These are phyloP conservation scores for Caenorhabditis drosophilae DNA, from an alignment of 2,888 invertebrate species.

Conservation along the genomic window DNA sequence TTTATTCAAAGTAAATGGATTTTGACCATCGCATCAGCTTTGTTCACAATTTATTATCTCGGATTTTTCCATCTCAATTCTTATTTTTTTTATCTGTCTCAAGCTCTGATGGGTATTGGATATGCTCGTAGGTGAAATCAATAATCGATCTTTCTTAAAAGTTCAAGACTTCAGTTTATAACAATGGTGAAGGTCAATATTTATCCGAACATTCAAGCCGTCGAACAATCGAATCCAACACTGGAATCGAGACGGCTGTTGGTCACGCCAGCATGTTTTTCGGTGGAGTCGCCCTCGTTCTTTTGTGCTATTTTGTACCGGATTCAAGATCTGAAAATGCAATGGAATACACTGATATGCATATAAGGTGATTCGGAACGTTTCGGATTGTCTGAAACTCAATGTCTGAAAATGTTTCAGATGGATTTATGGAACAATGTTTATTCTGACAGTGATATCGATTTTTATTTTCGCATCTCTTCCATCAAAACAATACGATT, in stretches of 20 bases:
- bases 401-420: slow-evolving; percentile 8
- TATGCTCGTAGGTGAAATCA: slow-evolving; percentile 37
- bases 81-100: slow-evolving; percentile 46
- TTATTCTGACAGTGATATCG: slow-evolving; percentile 42
- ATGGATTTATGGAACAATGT: slow-evolving; percentile 44
- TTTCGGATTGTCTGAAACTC: too few relatives aligned
- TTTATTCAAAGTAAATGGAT: slow-evolving; percentile 44
- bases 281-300: slow-evolving; percentile 46
- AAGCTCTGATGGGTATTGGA: slow-evolving; percentile 46
- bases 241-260: slow-evolving; percentile 48
- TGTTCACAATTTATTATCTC: slow-evolving; percentile 44
- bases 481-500: slow-evolving; percentile 49
- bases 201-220: slow-evolving; percentile 47
- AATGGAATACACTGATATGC: slow-evolving; percentile 33
- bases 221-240: slow-evolving; percentile 48
- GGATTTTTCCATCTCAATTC: slow-evolving; percentile 44
- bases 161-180: slow-evolving; percentile 28
- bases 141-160: too few relatives aligned
- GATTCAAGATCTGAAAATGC: slow-evolving; percentile 13
- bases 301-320: slow-evolving; percentile 31
- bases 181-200: slow-evolving; percentile 49
- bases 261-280: slow-evolving; percentile 49
- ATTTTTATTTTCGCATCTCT: slow-evolving; percentile 40
- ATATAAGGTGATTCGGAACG: slow-evolving; percentile 16
- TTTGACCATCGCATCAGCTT: slow-evolving; percentile 35